Percentiles rank a stretch among this genome's conserved stretches.
Evolutionary conservation across 2,797 vertebrate genomes (phyloP).

Genomic region (Eupleurogrammus muticus): DNA sequence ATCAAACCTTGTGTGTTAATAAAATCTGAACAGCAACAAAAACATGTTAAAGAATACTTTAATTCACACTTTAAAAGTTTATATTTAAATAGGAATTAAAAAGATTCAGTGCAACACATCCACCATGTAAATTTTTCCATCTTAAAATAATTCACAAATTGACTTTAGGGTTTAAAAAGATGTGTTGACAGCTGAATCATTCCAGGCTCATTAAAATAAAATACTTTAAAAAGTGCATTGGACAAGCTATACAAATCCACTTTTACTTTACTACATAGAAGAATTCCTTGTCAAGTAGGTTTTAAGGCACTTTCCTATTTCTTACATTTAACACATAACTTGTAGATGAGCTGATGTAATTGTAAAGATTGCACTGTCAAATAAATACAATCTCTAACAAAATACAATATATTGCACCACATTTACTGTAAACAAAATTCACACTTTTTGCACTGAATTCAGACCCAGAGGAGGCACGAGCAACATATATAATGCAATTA

Average conservation of each 20-base stretch:
- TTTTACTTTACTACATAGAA: slow-evolving; percentile 2
- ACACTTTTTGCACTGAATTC: slow-evolving; percentile 31
- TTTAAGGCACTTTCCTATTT: slow-evolving; percentile 53
- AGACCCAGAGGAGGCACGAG: slow-evolving; percentile 19
- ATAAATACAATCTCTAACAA: slow-evolving; percentile 11
- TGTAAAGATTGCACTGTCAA: slow-evolving; percentile 3
- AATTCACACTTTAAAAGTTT: slow-evolving; percentile 12
- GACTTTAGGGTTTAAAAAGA: slow-evolving; percentile 3
- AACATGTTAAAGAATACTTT: slow-evolving; percentile 14
- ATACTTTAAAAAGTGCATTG: slow-evolving; percentile 49
- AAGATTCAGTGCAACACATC: slow-evolving; percentile 12
- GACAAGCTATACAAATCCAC: slow-evolving; percentile 15
- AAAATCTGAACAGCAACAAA: neutral
- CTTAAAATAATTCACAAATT: slow-evolving; percentile 2
- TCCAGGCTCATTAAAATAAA: slow-evolving; percentile 17
- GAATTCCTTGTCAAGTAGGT: neutral
- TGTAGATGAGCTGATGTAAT: neutral
- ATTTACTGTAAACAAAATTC: slow-evolving; percentile 49
- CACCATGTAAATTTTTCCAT: neutral
- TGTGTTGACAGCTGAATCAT: neutral
- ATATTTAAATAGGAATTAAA: slow-evolving; percentile 35
- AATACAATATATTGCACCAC: slow-evolving; percentile 37
- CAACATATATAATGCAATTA: slow-evolving; percentile 6
- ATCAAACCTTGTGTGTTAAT: neutral
- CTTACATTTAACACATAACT: slow-evolving; percentile 11